Percentiles rank a stretch among this genome's conserved stretches.
Evolutionary conservation across 2,113 vertebrate genomes (phyloP).

Genomic region (Gadus macrocephalus): DNA sequence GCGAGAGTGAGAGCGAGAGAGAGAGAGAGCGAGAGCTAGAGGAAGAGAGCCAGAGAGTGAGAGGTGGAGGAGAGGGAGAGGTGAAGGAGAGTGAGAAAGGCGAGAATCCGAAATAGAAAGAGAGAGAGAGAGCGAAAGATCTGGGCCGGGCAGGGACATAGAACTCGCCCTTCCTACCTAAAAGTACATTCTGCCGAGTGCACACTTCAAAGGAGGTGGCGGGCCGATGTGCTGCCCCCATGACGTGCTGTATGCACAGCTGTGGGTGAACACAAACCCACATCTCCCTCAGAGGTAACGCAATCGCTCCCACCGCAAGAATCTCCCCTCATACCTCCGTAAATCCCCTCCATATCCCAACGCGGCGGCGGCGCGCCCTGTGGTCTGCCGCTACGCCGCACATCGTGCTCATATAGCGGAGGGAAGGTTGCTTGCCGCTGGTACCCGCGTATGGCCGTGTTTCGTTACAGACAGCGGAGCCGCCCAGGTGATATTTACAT

Average conservation of each 20-base stretch:
- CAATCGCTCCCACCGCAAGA: neutral
- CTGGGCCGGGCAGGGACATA: neutral
- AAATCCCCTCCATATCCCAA: conserved; percentile 6
- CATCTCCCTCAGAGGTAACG: neutral
- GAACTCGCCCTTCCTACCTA: neutral
- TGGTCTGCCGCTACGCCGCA: too few species aligned
- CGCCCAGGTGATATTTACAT: too few species aligned
- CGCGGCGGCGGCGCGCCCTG: too few species aligned
- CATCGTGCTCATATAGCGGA: too few species aligned
- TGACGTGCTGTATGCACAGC: neutral
- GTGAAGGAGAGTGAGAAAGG: too few species aligned
- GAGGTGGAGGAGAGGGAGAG: too few species aligned
- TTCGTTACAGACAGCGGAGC: too few species aligned
- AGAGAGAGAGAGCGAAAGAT: neutral
- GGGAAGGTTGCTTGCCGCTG: too few species aligned
- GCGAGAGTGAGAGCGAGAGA: too few species aligned
- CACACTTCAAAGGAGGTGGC: conserved; percentile 16
- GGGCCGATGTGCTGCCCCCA: conserved; percentile 1
- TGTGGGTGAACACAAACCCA: conserved; percentile 9
- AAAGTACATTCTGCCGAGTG: neutral
- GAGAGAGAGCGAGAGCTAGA: too few species aligned
- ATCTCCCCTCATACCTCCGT: neutral
- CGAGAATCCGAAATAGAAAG: neutral
- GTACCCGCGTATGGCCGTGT: too few species aligned
- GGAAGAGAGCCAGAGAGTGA: too few species aligned